Base-by-base conservation (phyloP, 1,140 invertebrate genomes). In the Patella vulgata region DNA sequence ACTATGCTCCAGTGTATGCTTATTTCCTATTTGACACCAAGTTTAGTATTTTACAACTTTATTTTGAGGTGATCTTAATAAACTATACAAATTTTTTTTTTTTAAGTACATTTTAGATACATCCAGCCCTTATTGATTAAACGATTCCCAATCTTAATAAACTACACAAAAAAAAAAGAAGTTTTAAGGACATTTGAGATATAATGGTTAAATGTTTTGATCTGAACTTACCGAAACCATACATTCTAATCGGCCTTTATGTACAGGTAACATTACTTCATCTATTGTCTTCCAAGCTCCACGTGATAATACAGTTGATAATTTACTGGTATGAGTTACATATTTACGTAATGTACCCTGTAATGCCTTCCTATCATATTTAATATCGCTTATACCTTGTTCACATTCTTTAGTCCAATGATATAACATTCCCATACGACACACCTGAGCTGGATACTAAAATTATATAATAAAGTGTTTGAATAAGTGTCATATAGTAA, bases 321-420 rank as follows among this genome's bases (percentile, higher is more conserved):
- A 69, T 62, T 78, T 78, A 23, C 70, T 61, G 17, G 79, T 76
- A 40, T 73, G 70, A 14, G 71, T 53, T 9, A 60, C 59, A 65
- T 82, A 84, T 55, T 80, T 80, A 57, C 78, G 76, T 51, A 77
- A 62, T 1, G 73, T 69, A 27, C 67, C 70, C 19, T 75, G 72
- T 40, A 84, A 62, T 17, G 82, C 79, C 58, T 83, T 83, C n/a
- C 81, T 61, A 23, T 85, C 84, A 68, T 79, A 80, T 36, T 79
- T 78, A 8, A 82, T 68, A 39, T 84, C 81, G 23, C 63, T 40
- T 12, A 84, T 79, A 43, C 79, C 80, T 25, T 62, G 40, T 40
- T 85, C 82, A 74, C 80, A 79, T 58, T 85, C 84, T 55, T 68
- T 71, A 5, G 81, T 83, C 82, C 82, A 85, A 59, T 77, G 77